These are phyloP conservation scores for Labroides dimidiatus DNA, from an alignment of 2,797 vertebrate genomes.

Conservation along the genomic window DNA sequence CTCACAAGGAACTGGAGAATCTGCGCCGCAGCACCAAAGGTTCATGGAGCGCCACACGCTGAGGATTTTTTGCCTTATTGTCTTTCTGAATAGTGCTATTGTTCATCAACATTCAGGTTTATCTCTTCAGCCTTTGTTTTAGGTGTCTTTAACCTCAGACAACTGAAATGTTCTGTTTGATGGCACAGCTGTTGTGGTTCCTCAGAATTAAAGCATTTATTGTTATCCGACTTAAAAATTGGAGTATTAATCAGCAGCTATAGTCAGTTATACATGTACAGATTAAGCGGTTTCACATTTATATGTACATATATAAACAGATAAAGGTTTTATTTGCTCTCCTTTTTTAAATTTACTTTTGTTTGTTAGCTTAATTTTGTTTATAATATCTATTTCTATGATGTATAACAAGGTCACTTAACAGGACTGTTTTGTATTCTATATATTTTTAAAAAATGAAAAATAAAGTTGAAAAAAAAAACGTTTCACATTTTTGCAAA, in stretches of 20 bases:
- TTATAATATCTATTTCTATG: too few relatives aligned
- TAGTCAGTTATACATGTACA: background rate
- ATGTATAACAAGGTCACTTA: too few relatives aligned
- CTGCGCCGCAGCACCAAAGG: constrained; percentile 66
- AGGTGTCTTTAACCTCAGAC: background rate
- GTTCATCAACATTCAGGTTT: background rate
- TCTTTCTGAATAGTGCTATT: too few relatives aligned
- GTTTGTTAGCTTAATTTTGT: too few relatives aligned
- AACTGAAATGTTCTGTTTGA: constrained; percentile 9
- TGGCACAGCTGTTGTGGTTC: constrained; percentile 8
- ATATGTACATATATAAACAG: too few relatives aligned
- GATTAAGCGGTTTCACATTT: background rate
- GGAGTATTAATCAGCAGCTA: background rate
- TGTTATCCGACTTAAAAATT: background rate
- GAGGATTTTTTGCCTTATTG: background rate
- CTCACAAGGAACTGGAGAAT: constrained; percentile 84
- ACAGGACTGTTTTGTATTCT: too few relatives aligned
- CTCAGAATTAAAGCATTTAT: constrained; percentile 37
- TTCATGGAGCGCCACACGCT: constrained; percentile 34
- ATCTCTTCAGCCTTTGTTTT: background rate
- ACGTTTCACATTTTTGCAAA: too few relatives aligned
- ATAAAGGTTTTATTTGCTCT: too few relatives aligned
- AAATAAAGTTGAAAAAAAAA: too few relatives aligned
- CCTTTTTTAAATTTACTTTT: too few relatives aligned
- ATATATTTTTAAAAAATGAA: too few relatives aligned